phyloP scores from a whole-genome alignment of 2,888 invertebrate genomes.

The Hypsopygia costalis region DNA sequence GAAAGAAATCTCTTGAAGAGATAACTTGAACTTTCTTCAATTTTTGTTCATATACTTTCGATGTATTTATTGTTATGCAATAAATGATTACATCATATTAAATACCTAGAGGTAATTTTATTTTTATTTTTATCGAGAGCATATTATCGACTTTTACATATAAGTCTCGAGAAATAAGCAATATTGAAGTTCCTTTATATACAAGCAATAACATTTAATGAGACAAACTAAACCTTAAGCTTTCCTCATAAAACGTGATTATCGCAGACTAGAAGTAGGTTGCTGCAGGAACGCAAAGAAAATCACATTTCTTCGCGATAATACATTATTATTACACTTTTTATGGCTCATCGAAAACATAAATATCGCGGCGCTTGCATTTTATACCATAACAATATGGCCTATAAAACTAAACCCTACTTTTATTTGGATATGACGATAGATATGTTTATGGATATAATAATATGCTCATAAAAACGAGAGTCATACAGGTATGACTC shows the following conservation, averaged over 20 bases:
- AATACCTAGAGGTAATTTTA: too few species aligned
- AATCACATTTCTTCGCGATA: constrained; percentile 16
- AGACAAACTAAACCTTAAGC: not conserved
- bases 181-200: too few species aligned
- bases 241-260: constrained; percentile 10
- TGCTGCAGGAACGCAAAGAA: constrained; percentile 4
- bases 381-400: constrained; percentile 34
- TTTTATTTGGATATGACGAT: constrained; percentile 51
- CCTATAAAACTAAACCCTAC: constrained; percentile 46
- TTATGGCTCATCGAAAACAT: constrained; percentile 37
- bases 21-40: too few species aligned
- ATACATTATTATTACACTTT: constrained; percentile 27
- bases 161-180: too few species aligned
- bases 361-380: constrained; percentile 32
- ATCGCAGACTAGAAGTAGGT: constrained; percentile 7
- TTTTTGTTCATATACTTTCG: too few species aligned
- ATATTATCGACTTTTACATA: too few species aligned
- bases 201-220: too few species aligned
- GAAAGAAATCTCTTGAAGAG: too few species aligned
- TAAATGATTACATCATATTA: too few species aligned
- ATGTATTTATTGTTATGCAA: too few species aligned
- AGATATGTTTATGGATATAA: constrained; percentile 41
- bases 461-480: constrained; percentile 3
- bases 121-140: too few species aligned
- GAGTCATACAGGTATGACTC: not conserved